Conservation (phyloP, 1,140 invertebrate species). For the Cecropterus lyciades region DNA sequence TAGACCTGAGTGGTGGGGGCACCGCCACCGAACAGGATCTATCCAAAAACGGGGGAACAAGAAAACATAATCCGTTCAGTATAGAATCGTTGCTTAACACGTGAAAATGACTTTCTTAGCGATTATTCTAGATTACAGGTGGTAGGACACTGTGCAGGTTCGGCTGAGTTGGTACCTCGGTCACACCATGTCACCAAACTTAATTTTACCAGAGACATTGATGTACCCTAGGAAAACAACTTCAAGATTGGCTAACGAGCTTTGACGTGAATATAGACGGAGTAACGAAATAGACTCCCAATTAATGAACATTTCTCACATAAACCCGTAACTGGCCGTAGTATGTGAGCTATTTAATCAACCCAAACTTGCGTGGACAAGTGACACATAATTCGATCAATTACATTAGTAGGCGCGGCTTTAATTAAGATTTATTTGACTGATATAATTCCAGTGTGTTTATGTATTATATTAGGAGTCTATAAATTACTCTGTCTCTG, state of each 20-base stretch:
- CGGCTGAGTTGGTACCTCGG: neutral
- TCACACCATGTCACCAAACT: neutral
- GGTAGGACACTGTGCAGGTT: conserved; percentile 7
- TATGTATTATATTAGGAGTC: too few species aligned
- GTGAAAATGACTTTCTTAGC: conserved; percentile 81
- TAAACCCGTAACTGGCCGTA: too few species aligned
- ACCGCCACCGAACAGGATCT: conserved; percentile 78
- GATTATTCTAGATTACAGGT: conserved; percentile 33
- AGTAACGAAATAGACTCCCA: neutral
- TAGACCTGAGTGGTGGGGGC: conserved; percentile 74
- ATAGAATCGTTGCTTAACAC: conserved; percentile 93
- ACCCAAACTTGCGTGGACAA: too few species aligned
- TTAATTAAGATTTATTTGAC: too few species aligned
- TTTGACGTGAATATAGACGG: neutral
- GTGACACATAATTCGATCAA: too few species aligned
- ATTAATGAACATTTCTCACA: too few species aligned
- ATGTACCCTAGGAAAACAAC: neutral
- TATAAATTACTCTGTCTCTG: neutral
- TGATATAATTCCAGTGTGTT: too few species aligned
- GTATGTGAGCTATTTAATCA: too few species aligned
- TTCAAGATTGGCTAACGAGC: neutral
- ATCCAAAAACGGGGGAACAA: conserved; percentile 75
- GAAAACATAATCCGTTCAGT: conserved; percentile 90
- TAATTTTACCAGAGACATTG: neutral
- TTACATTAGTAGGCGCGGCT: too few species aligned